Evolutionary conservation across 2,888 invertebrate species (phyloP).

Genomic region (Drosophila colorata): DNA sequence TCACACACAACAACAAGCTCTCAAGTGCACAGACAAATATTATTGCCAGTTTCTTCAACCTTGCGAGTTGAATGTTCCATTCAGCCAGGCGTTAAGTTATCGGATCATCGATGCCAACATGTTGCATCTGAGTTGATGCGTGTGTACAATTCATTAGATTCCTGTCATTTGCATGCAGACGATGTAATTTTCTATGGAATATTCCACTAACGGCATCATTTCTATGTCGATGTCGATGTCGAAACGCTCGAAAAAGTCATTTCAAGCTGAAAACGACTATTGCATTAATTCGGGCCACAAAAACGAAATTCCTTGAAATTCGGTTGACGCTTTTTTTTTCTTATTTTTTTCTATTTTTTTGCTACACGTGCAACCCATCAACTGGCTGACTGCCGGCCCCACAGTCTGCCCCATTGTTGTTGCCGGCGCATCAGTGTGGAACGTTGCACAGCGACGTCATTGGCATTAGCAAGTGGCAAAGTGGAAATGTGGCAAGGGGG

Average conservation of each 20-base stretch:
- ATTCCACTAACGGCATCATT: constrained; percentile 49
- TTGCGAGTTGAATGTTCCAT: constrained; percentile 25
- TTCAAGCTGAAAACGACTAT: constrained; percentile 54
- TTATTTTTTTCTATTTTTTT: constrained; percentile 13
- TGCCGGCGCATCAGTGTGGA: constrained; percentile 63
- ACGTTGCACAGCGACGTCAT: constrained; percentile 61
- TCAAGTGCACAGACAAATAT: constrained; percentile 20
- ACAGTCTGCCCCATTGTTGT: constrained; percentile 32
- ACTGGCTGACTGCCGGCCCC: constrained; percentile 14
- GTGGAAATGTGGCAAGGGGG: constrained; percentile 8
- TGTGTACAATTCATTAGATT: constrained; percentile 44
- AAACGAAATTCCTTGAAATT: constrained; percentile 38
- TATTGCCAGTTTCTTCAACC: constrained; percentile 7
- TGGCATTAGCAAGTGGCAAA: constrained; percentile 52
- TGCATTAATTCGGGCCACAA: constrained; percentile 66
- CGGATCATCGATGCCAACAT: constrained; percentile 29
- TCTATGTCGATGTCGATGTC: constrained; percentile 30
- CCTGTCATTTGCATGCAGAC: constrained; percentile 56
- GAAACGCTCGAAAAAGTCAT: constrained; percentile 61
- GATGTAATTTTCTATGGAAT: constrained; percentile 47
- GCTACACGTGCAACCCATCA: constrained; percentile 38
- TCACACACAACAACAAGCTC: constrained; percentile 6
- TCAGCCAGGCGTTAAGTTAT: constrained; percentile 23
- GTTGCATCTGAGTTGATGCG: constrained; percentile 38
- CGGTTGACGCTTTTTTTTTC: constrained; percentile 5